A percentile compares a stretch with the other conserved stretches of the same genome.
Evolutionary conservation across 1,140 invertebrate species (phyloP).

Genomic region (Solen grandis): DNA sequence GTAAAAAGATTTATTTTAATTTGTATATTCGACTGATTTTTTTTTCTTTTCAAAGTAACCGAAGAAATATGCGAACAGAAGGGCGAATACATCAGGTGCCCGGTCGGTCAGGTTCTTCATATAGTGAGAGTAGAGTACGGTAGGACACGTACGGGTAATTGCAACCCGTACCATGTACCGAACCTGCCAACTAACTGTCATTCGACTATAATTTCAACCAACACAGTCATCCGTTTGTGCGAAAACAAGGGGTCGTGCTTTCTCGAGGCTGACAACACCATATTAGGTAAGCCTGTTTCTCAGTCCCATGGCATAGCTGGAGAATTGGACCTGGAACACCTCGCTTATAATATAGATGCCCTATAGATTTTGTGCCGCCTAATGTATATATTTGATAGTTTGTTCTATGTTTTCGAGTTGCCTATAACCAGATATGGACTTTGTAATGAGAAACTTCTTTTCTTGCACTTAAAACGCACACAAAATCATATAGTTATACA

Average conservation of each 20-base stretch:
- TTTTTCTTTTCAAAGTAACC: conserved; percentile 8
- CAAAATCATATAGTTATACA: no score
- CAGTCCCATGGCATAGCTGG: neutral
- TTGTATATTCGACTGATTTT: no score
- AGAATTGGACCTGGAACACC: neutral
- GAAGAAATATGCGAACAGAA: conserved; percentile 53
- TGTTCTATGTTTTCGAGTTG: neutral
- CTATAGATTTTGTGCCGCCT: no score
- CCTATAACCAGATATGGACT: no score
- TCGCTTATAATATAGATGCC: neutral
- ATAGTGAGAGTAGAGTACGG: conserved; percentile 39
- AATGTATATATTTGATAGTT: neutral
- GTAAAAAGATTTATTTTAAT: no score
- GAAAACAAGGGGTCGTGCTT: conserved; percentile 24
- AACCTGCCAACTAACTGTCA: conserved; percentile 46
- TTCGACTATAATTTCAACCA: conserved; percentile 13
- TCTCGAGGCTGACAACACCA: conserved; percentile 50
- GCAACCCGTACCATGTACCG: conserved; percentile 47
- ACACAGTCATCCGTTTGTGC: conserved; percentile 33
- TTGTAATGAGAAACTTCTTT: no score
- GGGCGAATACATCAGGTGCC: conserved; percentile 39
- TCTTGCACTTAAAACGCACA: no score
- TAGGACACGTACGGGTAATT: conserved; percentile 10
- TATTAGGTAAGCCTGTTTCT: conserved; percentile 49
- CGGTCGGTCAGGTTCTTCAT: conserved; percentile 26